Percentiles rank a stretch among this genome's conserved stretches.
Conservation (phyloP, 2,888 invertebrate species). For the Leptinotarsa rubiginosa region DNA sequence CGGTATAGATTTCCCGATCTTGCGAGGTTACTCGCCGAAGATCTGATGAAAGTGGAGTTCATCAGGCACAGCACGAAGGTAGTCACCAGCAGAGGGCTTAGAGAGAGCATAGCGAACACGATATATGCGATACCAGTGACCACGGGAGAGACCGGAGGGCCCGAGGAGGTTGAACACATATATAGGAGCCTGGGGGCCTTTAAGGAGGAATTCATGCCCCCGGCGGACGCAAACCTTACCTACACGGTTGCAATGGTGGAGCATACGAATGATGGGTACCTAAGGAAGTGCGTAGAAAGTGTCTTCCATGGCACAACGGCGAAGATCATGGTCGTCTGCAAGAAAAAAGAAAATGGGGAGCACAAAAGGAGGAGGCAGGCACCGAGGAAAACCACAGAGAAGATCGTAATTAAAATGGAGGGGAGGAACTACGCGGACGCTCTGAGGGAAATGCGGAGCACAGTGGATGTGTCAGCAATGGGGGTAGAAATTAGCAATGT, state of each 20-base stretch:
- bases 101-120: not conserved
- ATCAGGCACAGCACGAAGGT: not conserved
- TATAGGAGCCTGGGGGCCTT: not conserved
- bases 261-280: not conserved
- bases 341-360: not conserved
- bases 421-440: conserved; percentile 3
- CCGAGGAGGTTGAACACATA: not conserved
- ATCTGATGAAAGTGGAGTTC: not conserved
- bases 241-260: not conserved
- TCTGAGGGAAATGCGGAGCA: not conserved
- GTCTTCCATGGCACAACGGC: not conserved
- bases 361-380: not conserved
- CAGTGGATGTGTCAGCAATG: not conserved
- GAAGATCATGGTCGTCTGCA: not conserved
- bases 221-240: not conserved
- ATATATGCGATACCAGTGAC: not conserved
- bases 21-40: not conserved
- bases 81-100: not conserved
- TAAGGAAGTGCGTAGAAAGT: conserved; percentile 7
- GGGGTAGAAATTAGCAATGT: conserved; percentile 2
- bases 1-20: not conserved
- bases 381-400: not conserved
- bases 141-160: not conserved
- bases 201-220: not conserved
- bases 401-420: not conserved